Conservation (phyloP, 2,113 vertebrate genomes). For the Romanogobio albipinnatus region DNA sequence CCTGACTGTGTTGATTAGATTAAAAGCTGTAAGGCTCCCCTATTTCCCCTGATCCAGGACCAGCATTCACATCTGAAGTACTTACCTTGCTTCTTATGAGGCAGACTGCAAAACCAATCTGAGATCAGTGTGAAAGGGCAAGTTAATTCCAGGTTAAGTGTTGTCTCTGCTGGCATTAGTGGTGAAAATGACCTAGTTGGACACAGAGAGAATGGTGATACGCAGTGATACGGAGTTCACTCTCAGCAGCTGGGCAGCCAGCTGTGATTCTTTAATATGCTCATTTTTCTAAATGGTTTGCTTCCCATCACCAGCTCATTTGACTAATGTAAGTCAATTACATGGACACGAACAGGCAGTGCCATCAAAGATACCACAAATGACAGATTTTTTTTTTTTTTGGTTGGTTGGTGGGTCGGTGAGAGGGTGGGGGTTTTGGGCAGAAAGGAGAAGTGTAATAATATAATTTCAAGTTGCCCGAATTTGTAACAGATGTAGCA, state of each 20-base stretch:
- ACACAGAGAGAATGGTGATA: constrained; percentile 33
- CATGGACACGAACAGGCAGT: constrained; percentile 49
- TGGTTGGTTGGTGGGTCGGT: too few species aligned
- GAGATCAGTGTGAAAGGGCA: constrained; percentile 1
- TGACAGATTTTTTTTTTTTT: neutral
- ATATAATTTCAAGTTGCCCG: constrained; percentile 29
- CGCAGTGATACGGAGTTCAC: constrained; percentile 37
- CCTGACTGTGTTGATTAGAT: constrained; percentile 45
- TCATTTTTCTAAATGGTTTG: constrained; percentile 59
- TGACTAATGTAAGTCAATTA: constrained; percentile 60
- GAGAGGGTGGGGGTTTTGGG: neutral
- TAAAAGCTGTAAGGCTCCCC: constrained; percentile 40
- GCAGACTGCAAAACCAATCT: neutral
- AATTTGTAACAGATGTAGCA: constrained; percentile 57
- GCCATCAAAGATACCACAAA: constrained; percentile 23
- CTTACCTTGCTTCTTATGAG: neutral
- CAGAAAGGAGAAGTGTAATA: constrained; percentile 32
- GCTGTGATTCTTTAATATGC: constrained; percentile 61
- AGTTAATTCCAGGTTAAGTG: constrained; percentile 38
- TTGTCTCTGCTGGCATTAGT: constrained; percentile 8
- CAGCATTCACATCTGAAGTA: neutral
- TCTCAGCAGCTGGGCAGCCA: constrained; percentile 56
- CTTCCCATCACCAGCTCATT: constrained; percentile 53
- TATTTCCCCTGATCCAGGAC: constrained; percentile 34
- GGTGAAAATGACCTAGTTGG: constrained; percentile 49